Base-by-base conservation (phyloP, 2,113 vertebrate genomes). In the Takifugu bimaculatus region DNA sequence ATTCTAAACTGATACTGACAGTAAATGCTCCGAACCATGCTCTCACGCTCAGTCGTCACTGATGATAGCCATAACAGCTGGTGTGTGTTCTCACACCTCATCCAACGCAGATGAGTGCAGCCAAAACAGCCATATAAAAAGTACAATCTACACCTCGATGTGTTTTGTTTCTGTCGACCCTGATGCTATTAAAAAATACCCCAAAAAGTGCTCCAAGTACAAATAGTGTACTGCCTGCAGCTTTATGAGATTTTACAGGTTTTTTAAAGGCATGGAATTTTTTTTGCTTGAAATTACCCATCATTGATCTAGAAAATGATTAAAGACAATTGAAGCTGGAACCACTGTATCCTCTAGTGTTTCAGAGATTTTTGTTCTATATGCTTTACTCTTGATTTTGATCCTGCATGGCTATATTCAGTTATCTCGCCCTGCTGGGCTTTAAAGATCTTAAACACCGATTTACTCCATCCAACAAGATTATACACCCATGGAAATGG, bases 1-100 rank as follows among this genome's bases (percentile, higher is more conserved):
- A 20, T 20, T 20, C 20, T 39, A 39, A 39, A 10, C 35, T 39
- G 35, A 39, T 10, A 39, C 35, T 39, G 35, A 39, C 9, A 11
- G 35, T 39, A 11, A 39, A 39, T 10, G 35, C 35, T 20, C 20
- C 20, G 20, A 20, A 39, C 35, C 35, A 39, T 39, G 5, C 3
- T 32, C 29, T 32, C 3, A 32, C 1, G 29, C 29, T 32, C 29
- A 1, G 7, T 32, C 35, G 1, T 57, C 69, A 76, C 45, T 55
- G 69, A 57, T 28, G 43, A 70, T 39, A 84, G 81, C 61, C 85
- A 81, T 69, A 84, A 83, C 81, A 80, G 26, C 48, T 26, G 3
- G 35, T 15, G n/a, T 9, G 26, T 3, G 20, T 42, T 58, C 66
- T 13, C 50, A 48, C 55, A 56, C 70, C 60, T 55, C 45, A 9